A percentile compares a stretch with the other conserved stretches of the same genome.
These are phyloP conservation scores for Latheticus oryzae DNA, from an alignment of 2,888 invertebrate species.

Conservation along the genomic window DNA sequence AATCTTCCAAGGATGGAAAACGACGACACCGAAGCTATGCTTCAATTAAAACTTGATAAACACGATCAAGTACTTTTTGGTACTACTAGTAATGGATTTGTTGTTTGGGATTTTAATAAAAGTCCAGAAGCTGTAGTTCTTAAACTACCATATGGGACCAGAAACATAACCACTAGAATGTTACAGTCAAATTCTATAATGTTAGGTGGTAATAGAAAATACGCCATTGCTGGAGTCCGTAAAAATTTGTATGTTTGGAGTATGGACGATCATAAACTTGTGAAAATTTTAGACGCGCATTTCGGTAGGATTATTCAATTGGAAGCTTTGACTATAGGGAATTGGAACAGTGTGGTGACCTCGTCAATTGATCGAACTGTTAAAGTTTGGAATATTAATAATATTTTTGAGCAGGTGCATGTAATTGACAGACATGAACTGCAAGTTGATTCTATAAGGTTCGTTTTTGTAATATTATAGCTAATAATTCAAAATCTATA, in stretches of 20 bases:
- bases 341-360: conserved; percentile 95
- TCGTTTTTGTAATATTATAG: no score
- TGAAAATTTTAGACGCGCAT: conserved; percentile 95
- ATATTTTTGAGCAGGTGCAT: conserved; percentile 97
- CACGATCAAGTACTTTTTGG: conserved; percentile 85
- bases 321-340: conserved; percentile 85
- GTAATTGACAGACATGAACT: conserved; percentile 95
- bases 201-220: conserved; percentile 89
- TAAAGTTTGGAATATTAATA: conserved; percentile 99
- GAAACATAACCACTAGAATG: conserved; percentile 94
- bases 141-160: conserved; percentile 84
- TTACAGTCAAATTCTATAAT: conserved; percentile 91
- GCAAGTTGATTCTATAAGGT: conserved; percentile 93
- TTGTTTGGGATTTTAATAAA: conserved; percentile 79
- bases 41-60: conserved; percentile 86
- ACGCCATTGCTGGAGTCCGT: conserved; percentile 93
- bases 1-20: conserved; percentile 76
- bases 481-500: no score
- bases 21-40: conserved; percentile 79
- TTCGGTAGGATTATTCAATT: conserved; percentile 96
- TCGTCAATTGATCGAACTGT: conserved; percentile 98
- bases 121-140: conserved; percentile 73
- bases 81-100: conserved; percentile 85
- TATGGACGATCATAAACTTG: conserved; percentile 80
- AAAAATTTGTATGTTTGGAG: conserved; percentile 97